These are phyloP conservation scores for Florisuga fusca DNA, from an alignment of 2,797 vertebrate species.

Conservation along the genomic window DNA sequence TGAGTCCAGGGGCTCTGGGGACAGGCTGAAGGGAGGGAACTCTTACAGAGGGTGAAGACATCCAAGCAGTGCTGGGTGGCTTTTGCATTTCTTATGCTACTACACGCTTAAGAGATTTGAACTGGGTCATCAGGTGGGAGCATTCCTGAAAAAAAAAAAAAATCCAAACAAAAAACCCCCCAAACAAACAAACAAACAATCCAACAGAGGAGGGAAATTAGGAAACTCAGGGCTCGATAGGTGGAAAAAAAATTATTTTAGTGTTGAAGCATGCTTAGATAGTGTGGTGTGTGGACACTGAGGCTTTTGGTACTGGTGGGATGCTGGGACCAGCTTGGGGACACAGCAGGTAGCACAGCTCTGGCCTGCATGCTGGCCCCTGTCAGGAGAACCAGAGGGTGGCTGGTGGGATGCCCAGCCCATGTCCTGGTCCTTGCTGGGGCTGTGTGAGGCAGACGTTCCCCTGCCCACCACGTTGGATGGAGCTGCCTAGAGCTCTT, in stretches of 20 bases:
- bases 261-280: accelerated
- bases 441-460: not conserved
- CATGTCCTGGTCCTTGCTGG: accelerated
- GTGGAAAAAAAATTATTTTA: not conserved
- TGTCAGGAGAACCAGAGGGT: not conserved
- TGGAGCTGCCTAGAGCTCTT: constrained; percentile 15
- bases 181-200: too few relatives aligned
- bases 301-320: not conserved
- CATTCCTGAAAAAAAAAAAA: not conserved
- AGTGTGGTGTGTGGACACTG: accelerated
- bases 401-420: not conserved
- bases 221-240: not conserved
- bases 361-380: not conserved
- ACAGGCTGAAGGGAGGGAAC: not conserved
- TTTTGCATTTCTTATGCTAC: not conserved
- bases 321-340: not conserved
- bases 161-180: too few relatives aligned
- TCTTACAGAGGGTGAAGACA: accelerated
- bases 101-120: not conserved
- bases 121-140: not conserved
- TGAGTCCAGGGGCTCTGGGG: not conserved
- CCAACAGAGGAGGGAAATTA: not conserved
- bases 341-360: not conserved
- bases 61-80: not conserved
- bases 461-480: accelerated